Percentiles rank a stretch among this genome's conserved stretches.
Evolutionary conservation across 2,888 invertebrate species (phyloP).

Genomic region (Parochlus steinenii): DNA sequence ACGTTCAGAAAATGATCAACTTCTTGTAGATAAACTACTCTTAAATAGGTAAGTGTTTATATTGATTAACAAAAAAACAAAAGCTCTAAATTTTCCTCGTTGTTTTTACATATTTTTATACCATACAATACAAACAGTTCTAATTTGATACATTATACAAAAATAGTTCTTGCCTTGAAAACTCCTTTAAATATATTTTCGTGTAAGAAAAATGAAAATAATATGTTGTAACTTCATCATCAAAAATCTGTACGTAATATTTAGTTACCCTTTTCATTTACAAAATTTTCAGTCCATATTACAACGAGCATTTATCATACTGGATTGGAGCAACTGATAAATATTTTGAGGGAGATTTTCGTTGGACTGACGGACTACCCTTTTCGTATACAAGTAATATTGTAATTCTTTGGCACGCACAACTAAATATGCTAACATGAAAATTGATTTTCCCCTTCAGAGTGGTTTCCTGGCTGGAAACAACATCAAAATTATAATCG

Average conservation of each 20-base stretch:
- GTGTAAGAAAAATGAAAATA: too few relatives aligned
- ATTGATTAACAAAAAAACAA: too few relatives aligned
- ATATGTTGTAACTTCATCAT: too few relatives aligned
- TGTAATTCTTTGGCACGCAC: background rate
- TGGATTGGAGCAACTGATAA: slow-evolving; percentile 71
- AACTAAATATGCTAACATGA: background rate
- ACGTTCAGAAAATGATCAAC: slow-evolving; percentile 43
- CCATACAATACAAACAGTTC: too few relatives aligned
- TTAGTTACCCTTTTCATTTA: slow-evolving; percentile 6
- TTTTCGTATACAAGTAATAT: slow-evolving; percentile 59
- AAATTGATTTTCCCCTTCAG: slow-evolving; percentile 29
- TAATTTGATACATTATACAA: too few relatives aligned
- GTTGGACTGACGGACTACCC: slow-evolving; percentile 59
- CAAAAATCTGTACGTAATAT: too few relatives aligned
- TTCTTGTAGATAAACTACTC: slow-evolving; percentile 43
- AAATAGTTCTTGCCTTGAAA: too few relatives aligned
- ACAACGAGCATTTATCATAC: slow-evolving; percentile 50
- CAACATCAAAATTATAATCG: slow-evolving; percentile 45
- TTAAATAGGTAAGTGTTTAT: slow-evolving; percentile 38
- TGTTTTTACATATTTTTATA: too few relatives aligned
- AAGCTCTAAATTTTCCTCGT: too few relatives aligned
- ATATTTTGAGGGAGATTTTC: slow-evolving; percentile 60
- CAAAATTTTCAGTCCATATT: slow-evolving; percentile 41
- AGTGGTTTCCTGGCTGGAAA: slow-evolving; percentile 72
- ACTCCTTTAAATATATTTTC: too few relatives aligned